These are phyloP conservation scores for Equus quagga DNA, from an alignment of 2,113 vertebrate species.

Conservation along the genomic window DNA sequence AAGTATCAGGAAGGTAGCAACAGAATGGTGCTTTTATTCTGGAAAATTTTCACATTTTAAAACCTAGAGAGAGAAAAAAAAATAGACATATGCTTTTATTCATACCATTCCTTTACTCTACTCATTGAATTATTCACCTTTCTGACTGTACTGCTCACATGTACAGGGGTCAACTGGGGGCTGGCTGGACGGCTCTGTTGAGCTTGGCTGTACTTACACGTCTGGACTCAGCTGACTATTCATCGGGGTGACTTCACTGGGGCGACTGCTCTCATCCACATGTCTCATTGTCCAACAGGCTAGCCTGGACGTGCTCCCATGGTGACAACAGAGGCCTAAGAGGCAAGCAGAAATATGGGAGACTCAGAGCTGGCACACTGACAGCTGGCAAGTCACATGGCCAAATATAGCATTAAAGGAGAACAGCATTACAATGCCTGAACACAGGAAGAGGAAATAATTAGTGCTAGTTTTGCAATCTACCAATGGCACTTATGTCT, in stretches of 20 bases:
- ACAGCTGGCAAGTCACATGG: not conserved
- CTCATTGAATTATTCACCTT: not conserved
- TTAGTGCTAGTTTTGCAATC: not conserved
- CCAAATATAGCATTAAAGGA: not conserved
- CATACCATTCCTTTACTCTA: not conserved
- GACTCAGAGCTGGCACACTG: not conserved
- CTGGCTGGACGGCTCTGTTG: not conserved
- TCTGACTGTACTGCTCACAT: not conserved
- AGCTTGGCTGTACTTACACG: not conserved
- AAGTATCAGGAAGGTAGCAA: not conserved
- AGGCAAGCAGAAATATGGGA: not conserved
- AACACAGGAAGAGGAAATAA: not conserved
- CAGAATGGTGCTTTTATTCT: conserved; percentile 6
- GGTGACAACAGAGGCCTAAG: not conserved
- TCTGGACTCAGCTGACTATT: not conserved
- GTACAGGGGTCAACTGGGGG: not conserved
- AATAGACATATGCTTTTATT: not conserved
- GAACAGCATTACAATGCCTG: not conserved
- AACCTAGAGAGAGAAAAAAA: not conserved
- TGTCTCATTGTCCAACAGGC: not conserved
- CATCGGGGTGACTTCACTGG: not conserved
- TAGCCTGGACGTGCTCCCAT: not conserved
- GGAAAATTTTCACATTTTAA: conserved; percentile 53
- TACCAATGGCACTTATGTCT: not conserved
- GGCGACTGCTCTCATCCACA: not conserved